These are phyloP conservation scores for Lysandra coridon DNA, from an alignment of 2,888 invertebrate genomes.

Conservation along the genomic window DNA sequence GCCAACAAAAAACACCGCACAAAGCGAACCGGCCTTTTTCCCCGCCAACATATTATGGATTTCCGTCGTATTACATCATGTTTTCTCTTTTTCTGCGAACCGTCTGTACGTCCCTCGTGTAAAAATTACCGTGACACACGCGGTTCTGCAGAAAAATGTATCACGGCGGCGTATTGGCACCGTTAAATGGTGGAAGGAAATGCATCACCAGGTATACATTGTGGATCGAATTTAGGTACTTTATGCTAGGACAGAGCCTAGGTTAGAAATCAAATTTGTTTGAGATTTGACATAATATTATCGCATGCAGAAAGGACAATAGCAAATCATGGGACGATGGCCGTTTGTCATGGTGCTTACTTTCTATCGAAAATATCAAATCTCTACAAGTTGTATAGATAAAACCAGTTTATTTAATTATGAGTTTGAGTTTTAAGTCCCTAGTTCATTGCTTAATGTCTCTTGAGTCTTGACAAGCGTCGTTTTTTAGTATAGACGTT, in stretches of 20 bases:
- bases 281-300: too few species aligned
- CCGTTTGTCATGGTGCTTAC: too few species aligned
- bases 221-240: neutral
- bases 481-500: too few species aligned
- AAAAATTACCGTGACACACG: slow-evolving; percentile 40
- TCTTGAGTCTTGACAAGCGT: too few species aligned
- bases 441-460: too few species aligned
- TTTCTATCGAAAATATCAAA: too few species aligned
- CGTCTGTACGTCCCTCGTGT: slow-evolving; percentile 35
- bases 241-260: neutral
- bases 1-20: slow-evolving; percentile 43
- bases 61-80: slow-evolving; percentile 43
- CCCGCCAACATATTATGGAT: slow-evolving; percentile 44
- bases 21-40: slow-evolving; percentile 46
- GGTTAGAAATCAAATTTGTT: too few species aligned
- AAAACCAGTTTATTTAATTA: too few species aligned
- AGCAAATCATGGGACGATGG: too few species aligned
- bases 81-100: slow-evolving; percentile 45
- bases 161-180: neutral
- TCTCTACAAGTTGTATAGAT: too few species aligned
- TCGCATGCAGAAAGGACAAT: too few species aligned
- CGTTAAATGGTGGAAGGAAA: slow-evolving; percentile 1
- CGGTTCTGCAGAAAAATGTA: slow-evolving; percentile 26
- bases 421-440: too few species aligned
- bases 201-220: neutral